phyloP scores from a whole-genome alignment of 2,797 vertebrate genomes.

The Nyctibius grandis region DNA sequence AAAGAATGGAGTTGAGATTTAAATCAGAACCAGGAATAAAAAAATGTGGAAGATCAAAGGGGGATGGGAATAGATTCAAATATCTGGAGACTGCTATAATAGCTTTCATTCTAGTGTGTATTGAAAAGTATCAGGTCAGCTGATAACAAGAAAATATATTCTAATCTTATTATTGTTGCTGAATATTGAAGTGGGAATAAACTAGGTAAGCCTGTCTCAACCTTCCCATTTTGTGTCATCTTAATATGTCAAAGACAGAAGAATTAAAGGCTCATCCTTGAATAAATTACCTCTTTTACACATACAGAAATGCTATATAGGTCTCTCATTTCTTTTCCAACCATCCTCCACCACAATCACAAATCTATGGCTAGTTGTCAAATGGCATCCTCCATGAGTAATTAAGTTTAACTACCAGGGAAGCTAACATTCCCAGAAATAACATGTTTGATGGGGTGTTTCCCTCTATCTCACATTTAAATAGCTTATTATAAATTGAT shows the following conservation, averaged over 20 bases:
- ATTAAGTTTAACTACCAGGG: slow-evolving; percentile 26
- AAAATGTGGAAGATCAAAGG: not conserved
- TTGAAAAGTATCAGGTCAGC: not conserved
- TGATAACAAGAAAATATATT: slow-evolving; percentile 26
- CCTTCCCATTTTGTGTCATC: not conserved
- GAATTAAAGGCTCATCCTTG: not conserved
- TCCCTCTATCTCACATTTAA: slow-evolving; percentile 11
- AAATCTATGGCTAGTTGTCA: not conserved
- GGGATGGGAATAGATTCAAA: not conserved
- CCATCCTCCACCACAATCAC: not conserved
- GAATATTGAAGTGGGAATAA: slow-evolving; percentile 21
- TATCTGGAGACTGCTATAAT: not conserved
- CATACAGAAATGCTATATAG: not conserved
- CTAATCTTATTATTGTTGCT: slow-evolving; percentile 14
- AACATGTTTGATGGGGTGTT: not conserved
- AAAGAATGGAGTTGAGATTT: not conserved
- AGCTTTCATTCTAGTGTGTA: not conserved
- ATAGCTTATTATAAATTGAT: slow-evolving; percentile 17
- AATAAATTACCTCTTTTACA: not conserved
- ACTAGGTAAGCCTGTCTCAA: not conserved
- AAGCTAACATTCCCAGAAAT: slow-evolving; percentile 24
- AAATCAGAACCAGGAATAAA: not conserved
- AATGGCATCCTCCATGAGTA: not conserved
- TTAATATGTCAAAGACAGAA: not conserved
- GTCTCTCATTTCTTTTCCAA: not conserved